Evolutionary conservation across 2,113 vertebrate species (phyloP), one percentile per base, ranked within the genome.

Genomic region (Lepisosteus oculatus): DNA sequence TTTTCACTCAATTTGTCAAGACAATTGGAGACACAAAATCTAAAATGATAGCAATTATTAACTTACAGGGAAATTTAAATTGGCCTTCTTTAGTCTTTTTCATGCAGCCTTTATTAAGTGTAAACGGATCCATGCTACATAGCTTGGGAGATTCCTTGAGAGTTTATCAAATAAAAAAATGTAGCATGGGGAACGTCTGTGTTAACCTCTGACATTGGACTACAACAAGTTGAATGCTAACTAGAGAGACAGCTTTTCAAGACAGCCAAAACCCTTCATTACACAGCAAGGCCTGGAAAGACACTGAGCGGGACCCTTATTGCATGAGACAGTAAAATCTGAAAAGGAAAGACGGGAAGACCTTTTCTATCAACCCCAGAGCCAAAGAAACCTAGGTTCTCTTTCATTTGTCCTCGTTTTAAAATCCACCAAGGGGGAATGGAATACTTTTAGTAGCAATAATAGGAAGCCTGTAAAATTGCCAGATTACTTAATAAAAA

Each of bases 401-500:
- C 64, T 55, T 68, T 66, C 54, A 43, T 71, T 65, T 70, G 64
- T 65, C 76, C 42, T 76, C 43, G 17, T 12, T 69, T 74, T 76
- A 45, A 41, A 14, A 43, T 44, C 69, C 69, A 76, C 47, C 61
- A 45, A 13, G 3, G 70, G 67, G 69, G 72, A 63, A 43, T n/a
- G 59, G 61, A 70, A 73, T 67, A 67, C 43, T 79, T 82, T 85
- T 77, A 83, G 75, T 69, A 78, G 69, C 70, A 15, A 29, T 62
- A 61, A 67, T 65, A 73, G 76, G 75, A 74, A 85, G 82, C 79
- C 77, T 65, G 73, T 82, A 88, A 86, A 85, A 86, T 84, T 86
- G 85, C 72, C 75, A 83, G 85, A 78, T 92, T 88, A 84, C 84
- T 92, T 91, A 77, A 84, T 93, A 90, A 92, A 95, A 85, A 43